Conservation (phyloP, 2,797 vertebrate species). For the Sebastes trivittatus region DNA sequence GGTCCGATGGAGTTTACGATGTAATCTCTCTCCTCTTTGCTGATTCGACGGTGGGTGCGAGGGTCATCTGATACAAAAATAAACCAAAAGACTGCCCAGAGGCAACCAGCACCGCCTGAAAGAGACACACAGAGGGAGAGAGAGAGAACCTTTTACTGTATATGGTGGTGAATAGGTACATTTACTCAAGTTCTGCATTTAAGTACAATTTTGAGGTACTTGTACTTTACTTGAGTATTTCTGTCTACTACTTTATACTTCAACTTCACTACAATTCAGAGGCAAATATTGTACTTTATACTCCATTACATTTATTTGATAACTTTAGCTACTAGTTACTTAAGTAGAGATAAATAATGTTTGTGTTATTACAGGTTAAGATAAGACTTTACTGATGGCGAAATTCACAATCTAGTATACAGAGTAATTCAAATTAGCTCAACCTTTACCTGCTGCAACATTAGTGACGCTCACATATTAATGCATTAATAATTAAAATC, state of each 20-base stretch:
- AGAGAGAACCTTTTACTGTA: background rate
- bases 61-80: constrained; percentile 83
- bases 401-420: background rate
- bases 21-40: constrained; percentile 82
- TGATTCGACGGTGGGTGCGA: constrained; percentile 83
- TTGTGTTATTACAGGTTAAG: background rate
- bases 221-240: too few relatives aligned
- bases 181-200: background rate
- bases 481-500: background rate
- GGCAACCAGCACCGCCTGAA: constrained; percentile 82
- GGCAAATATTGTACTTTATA: too few relatives aligned
- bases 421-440: background rate
- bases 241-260: too few relatives aligned
- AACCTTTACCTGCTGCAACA: background rate
- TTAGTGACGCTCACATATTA: background rate
- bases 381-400: background rate
- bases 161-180: background rate
- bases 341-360: background rate
- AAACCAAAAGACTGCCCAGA: constrained; percentile 87
- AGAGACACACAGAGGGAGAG: background rate
- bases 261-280: too few relatives aligned
- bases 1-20: constrained; percentile 78
- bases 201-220: background rate
- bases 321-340: background rate
- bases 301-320: too few relatives aligned